These are phyloP conservation scores for Orchesella flavescens DNA, from an alignment of 2,888 invertebrate species.

Conservation along the genomic window DNA sequence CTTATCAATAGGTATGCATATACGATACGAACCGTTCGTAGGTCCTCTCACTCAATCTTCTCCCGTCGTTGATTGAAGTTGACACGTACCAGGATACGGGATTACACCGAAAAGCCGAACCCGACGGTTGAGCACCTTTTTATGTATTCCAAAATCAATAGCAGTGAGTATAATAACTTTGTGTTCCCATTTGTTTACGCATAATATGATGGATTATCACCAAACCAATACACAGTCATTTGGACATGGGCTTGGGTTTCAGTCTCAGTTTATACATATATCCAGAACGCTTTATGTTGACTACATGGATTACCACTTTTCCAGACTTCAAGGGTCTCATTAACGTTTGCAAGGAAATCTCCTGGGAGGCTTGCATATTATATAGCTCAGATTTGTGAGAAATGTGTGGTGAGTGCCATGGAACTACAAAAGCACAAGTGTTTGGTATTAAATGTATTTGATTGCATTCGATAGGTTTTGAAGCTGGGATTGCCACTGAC, in stretches of 20 bases:
- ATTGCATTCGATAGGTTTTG: too few species aligned
- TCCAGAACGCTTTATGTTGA: too few species aligned
- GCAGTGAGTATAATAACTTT: not conserved
- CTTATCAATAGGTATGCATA: not conserved
- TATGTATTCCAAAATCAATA: not conserved
- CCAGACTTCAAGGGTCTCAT: slow-evolving; percentile 9
- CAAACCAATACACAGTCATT: not conserved
- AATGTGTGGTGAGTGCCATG: not conserved
- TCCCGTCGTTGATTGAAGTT: slow-evolving; percentile 40
- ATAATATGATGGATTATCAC: slow-evolving; percentile 11
- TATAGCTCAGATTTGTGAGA: not conserved
- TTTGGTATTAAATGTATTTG: too few species aligned
- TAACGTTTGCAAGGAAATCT: slow-evolving; percentile 4
- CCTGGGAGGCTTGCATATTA: not conserved
- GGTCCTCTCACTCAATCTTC: slow-evolving; percentile 36
- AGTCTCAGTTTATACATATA: not conserved
- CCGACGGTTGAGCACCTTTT: not conserved
- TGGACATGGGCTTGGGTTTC: not conserved
- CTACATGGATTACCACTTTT: not conserved
- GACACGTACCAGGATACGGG: slow-evolving; percentile 34
- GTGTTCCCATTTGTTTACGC: slow-evolving; percentile 5
- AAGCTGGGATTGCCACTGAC: too few species aligned
- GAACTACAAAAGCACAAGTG: too few species aligned
- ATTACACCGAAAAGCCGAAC: not conserved
- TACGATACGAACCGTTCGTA: too few species aligned